Percentiles rank a stretch among this genome's conserved stretches.
Evolutionary conservation across 92 coral and sea anemone genomes (phyloP).

Genomic region (Zoanthus solanderi): DNA sequence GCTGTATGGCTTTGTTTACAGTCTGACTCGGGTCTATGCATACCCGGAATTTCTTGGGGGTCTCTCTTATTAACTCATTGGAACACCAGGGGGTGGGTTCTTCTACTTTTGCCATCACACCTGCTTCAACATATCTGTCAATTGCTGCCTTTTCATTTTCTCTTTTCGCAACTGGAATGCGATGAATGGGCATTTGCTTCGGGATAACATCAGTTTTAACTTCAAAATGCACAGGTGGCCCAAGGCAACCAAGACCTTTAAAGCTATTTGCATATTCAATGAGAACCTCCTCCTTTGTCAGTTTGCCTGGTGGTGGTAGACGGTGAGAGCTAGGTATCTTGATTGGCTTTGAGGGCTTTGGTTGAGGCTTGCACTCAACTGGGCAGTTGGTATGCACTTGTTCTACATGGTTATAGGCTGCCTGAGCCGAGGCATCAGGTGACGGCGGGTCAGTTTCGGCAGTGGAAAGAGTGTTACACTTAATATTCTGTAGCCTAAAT

Average conservation of each 20-base stretch:
- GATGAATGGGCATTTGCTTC: constrained; percentile 17
- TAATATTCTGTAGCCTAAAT: not conserved
- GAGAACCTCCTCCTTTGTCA: not conserved
- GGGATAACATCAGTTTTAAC: constrained; percentile 12
- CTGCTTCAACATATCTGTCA: constrained; percentile 49
- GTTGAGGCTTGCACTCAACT: not conserved
- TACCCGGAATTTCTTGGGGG: constrained; percentile 67
- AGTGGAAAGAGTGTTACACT: not conserved
- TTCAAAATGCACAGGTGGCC: too few relatives aligned
- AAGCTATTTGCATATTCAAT: not conserved
- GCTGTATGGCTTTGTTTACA: constrained; percentile 61
- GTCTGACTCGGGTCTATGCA: constrained; percentile 70
- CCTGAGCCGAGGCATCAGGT: not conserved
- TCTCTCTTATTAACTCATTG: constrained; percentile 60
- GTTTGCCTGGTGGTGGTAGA: not conserved
- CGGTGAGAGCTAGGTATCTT: not conserved
- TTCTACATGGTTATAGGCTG: not conserved
- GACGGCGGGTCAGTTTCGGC: not conserved
- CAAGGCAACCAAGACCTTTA: not conserved
- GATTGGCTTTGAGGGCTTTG: not conserved
- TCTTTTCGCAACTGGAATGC: constrained; percentile 62
- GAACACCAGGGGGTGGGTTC: constrained; percentile 63
- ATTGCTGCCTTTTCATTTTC: constrained; percentile 56
- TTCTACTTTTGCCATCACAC: too few relatives aligned
- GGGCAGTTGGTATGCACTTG: not conserved